A percentile compares a stretch with the other conserved stretches of the same genome.
Conservation (phyloP, 1,140 invertebrate genomes). For the Heliconius hewitsoni region DNA sequence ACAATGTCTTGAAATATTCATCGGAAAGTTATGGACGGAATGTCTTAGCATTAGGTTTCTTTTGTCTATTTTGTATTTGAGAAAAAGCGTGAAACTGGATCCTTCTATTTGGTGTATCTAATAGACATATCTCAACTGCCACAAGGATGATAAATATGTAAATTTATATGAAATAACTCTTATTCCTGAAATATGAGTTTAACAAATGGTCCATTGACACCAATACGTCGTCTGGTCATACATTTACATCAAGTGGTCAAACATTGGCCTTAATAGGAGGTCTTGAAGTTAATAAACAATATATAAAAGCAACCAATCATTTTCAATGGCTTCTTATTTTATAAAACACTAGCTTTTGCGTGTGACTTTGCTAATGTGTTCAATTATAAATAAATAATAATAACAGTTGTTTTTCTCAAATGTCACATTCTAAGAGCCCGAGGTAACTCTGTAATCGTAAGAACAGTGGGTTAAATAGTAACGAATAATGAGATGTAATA, state of each 20-base stretch:
- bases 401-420: too few species aligned
- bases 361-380: background rate
- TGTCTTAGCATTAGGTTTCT: too few species aligned
- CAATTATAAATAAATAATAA: background rate
- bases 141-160: conserved; percentile 7
- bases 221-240: conserved; percentile 7
- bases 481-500: too few species aligned
- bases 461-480: too few species aligned
- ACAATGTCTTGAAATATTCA: background rate
- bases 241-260: conserved; percentile 25
- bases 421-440: too few species aligned
- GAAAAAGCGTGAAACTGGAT: too few species aligned
- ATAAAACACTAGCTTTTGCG: background rate
- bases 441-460: too few species aligned
- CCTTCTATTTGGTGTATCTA: background rate
- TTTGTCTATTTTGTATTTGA: too few species aligned
- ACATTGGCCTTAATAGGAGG: conserved; percentile 35
- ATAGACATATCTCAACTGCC: background rate
- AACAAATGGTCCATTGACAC: conserved; percentile 24
- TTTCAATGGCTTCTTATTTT: conserved; percentile 14
- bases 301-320: conserved; percentile 23
- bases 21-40: background rate
- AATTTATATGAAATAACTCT: conserved; percentile 1
- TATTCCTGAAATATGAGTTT: conserved; percentile 15
- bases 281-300: conserved; percentile 23